Evolutionary conservation across 1,140 invertebrate genomes (phyloP).

Genomic region (Drosophila pallidifrons): DNA sequence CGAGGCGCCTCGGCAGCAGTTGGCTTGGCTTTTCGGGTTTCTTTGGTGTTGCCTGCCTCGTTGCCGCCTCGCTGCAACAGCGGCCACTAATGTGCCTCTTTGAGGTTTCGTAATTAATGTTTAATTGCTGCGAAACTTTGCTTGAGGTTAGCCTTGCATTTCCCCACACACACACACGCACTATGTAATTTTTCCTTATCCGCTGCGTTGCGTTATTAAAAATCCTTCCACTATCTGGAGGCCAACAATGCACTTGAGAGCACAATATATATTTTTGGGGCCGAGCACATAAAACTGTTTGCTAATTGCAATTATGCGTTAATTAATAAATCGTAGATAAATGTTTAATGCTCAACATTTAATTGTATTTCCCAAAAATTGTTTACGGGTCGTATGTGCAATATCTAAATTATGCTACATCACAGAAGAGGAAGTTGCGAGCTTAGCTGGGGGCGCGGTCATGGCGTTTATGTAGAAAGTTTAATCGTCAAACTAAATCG

Average conservation of each 20-base stretch:
- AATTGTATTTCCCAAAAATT: background rate
- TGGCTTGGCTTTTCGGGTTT: constrained; percentile 7
- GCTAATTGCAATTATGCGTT: constrained; percentile 16
- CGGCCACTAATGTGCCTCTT: constrained; percentile 72
- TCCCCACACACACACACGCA: constrained; percentile 6
- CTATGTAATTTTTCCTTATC: constrained; percentile 4
- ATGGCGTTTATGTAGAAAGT: constrained; percentile 76
- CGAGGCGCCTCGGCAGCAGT: constrained; percentile 39
- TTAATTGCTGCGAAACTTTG: constrained; percentile 60
- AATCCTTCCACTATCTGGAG: background rate
- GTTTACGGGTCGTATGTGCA: constrained; percentile 15
- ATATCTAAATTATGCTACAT: constrained; percentile 24
- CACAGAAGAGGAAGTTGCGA: background rate
- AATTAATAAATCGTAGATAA: constrained; percentile 33
- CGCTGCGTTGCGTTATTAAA: background rate
- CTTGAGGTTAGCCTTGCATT: constrained; percentile 41
- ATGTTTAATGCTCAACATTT: background rate
- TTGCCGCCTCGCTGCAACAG: constrained; percentile 37
- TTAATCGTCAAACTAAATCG: constrained; percentile 82
- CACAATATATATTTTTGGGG: constrained; percentile 3
- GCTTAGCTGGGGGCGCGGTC: constrained; percentile 44
- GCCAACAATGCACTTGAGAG: constrained; percentile 14
- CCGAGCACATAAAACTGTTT: constrained; percentile 4
- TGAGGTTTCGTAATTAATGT: constrained; percentile 68
- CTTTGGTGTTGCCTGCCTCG: background rate